phyloP scores from a whole-genome alignment of 2,888 invertebrate species.

The Epistrophe eligans region DNA sequence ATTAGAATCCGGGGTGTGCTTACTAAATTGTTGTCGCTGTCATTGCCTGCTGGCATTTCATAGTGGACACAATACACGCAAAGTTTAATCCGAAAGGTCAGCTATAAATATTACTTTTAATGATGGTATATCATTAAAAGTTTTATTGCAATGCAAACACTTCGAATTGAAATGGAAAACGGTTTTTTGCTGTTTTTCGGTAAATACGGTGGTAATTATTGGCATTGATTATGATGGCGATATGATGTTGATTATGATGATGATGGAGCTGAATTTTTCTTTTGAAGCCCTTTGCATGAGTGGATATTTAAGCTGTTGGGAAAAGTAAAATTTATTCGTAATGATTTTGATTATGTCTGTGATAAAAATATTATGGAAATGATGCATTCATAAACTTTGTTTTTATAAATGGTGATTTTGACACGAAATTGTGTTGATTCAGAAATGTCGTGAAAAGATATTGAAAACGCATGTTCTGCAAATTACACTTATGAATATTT shows the following conservation, averaged over 20 bases:
- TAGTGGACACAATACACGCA: slow-evolving; percentile 8
- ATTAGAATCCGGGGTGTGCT: slow-evolving; percentile 11
- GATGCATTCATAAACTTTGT: not conserved
- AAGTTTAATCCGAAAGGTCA: slow-evolving; percentile 31
- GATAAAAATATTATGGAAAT: not conserved
- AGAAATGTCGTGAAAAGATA: not conserved
- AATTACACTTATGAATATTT: not conserved
- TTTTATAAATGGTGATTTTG: not conserved
- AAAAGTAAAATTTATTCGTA: not conserved
- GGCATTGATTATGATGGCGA: slow-evolving; percentile 26
- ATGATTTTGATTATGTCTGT: not conserved
- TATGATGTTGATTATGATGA: not conserved
- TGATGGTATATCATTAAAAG: slow-evolving; percentile 50
- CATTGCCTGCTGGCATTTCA: not conserved
- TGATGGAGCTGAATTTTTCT: not conserved
- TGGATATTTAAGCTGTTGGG: slow-evolving; percentile 10
- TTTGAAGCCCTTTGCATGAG: not conserved
- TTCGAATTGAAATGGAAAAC: slow-evolving; percentile 42
- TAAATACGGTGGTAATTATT: slow-evolving; percentile 56
- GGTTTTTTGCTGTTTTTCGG: slow-evolving; percentile 42
- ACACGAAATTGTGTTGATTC: not conserved
- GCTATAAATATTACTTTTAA: slow-evolving; percentile 52
- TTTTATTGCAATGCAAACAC: slow-evolving; percentile 38
- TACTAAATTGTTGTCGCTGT: not conserved
- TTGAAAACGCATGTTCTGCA: not conserved